phyloP scores from a whole-genome alignment of 2,888 invertebrate genomes.

The Nineta flava region DNA sequence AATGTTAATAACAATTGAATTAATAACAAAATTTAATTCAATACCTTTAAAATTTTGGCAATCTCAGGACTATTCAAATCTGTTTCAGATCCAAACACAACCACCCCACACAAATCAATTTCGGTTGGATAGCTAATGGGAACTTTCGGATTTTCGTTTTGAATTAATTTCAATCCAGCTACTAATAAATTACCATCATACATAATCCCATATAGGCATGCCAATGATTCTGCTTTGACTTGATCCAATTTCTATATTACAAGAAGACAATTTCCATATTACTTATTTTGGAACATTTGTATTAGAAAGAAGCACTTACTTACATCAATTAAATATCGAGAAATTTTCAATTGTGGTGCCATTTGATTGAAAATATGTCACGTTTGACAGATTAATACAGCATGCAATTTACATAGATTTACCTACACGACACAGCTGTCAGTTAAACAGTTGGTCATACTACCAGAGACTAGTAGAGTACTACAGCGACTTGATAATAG shows the following conservation, averaged over 20 bases:
- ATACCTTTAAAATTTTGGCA: constrained; percentile 28
- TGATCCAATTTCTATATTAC: constrained; percentile 45
- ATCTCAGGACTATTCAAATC: constrained; percentile 45
- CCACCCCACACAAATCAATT: constrained; percentile 58
- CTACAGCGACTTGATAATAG: too few relatives aligned
- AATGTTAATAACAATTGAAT: too few relatives aligned
- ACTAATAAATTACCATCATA: constrained; percentile 54
- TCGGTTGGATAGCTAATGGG: constrained; percentile 57
- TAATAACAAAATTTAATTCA: too few relatives aligned
- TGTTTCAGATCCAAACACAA: constrained; percentile 45
- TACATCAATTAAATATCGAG: constrained; percentile 54
- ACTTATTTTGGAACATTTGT: not conserved
- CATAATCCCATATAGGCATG: constrained; percentile 60
- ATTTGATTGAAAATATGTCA: constrained; percentile 24
- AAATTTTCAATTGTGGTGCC: constrained; percentile 60
- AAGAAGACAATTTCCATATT: constrained; percentile 5
- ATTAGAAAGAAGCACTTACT: constrained; percentile 17
- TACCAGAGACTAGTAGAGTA: too few relatives aligned
- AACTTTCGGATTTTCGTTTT: constrained; percentile 36
- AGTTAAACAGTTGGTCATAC: too few relatives aligned
- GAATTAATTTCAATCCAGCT: constrained; percentile 45
- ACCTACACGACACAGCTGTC: too few relatives aligned
- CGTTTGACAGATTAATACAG: too few relatives aligned
- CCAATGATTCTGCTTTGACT: constrained; percentile 43
- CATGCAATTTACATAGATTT: too few relatives aligned